Evolutionary conservation across 1,140 invertebrate species (phyloP).

Genomic region (Leptestheria dahalacensis): DNA sequence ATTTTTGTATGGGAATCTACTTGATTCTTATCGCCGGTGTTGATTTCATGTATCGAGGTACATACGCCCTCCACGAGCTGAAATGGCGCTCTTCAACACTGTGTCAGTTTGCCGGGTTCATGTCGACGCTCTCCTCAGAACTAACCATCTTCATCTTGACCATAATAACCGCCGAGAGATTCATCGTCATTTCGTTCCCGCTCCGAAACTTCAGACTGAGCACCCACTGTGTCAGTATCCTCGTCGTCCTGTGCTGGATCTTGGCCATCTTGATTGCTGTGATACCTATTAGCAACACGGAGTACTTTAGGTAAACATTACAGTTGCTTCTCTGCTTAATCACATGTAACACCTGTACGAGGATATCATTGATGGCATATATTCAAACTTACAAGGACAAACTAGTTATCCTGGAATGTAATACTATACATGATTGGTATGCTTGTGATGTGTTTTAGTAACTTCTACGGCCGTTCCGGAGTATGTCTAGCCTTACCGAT

Average conservation of each 20-base stretch:
- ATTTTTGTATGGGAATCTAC: conserved; percentile 40
- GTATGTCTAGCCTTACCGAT: conserved; percentile 44
- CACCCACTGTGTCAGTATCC: conserved; percentile 28
- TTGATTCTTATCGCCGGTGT: conserved; percentile 37
- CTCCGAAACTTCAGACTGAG: conserved; percentile 30
- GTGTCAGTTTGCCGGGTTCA: conserved; percentile 41
- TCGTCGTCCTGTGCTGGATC: conserved; percentile 34
- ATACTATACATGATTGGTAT: not conserved
- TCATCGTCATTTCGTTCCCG: conserved; percentile 39
- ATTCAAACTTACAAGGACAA: too few relatives aligned
- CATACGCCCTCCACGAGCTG: conserved; percentile 35
- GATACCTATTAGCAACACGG: conserved; percentile 31
- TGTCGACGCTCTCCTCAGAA: conserved; percentile 49
- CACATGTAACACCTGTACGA: too few relatives aligned
- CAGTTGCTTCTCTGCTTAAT: not conserved
- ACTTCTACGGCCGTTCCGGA: conserved; percentile 42
- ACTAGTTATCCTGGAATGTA: not conserved
- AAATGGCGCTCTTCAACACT: conserved; percentile 34
- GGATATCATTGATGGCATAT: too few relatives aligned
- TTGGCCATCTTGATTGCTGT: conserved; percentile 31
- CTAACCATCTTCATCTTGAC: conserved; percentile 45
- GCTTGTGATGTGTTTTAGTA: conserved; percentile 18
- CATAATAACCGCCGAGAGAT: conserved; percentile 39
- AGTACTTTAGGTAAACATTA: conserved; percentile 34
- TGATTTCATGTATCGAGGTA: conserved; percentile 35